phyloP scores from a whole-genome alignment of 2,888 invertebrate species.

The Cyclophora albipunctata region DNA sequence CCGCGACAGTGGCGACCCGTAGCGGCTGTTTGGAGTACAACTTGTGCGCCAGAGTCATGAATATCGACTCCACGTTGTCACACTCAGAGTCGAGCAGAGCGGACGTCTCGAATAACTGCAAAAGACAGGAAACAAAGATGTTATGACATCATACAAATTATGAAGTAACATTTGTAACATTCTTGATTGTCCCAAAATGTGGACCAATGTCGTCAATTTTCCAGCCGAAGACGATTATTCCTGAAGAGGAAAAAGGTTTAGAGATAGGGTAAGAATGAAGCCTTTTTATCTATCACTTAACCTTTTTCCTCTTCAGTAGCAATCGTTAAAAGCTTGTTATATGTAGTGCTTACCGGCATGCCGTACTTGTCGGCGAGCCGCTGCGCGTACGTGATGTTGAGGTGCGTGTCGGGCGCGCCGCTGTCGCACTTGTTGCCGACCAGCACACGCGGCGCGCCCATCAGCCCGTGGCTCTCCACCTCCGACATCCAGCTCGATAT shows the following conservation, averaged over 20 bases:
- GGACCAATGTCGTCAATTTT: no score
- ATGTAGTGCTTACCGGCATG: slow-evolving; percentile 77
- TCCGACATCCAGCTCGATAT: slow-evolving; percentile 86
- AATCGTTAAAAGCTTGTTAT: no score
- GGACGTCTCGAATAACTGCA: slow-evolving; percentile 85
- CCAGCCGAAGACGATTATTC: no score
- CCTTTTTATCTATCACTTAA: no score
- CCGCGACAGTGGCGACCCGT: slow-evolving; percentile 55
- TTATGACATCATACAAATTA: no score
- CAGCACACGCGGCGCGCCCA: slow-evolving; percentile 80
- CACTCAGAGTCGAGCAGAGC: slow-evolving; percentile 83
- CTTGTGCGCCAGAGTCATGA: slow-evolving; percentile 88
- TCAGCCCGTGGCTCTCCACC: slow-evolving; percentile 80
- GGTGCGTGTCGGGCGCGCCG: slow-evolving; percentile 70
- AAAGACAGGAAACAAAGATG: background rate
- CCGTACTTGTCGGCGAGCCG: slow-evolving; percentile 81
- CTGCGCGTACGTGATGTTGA: slow-evolving; percentile 83
- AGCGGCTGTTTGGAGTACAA: slow-evolving; percentile 69
- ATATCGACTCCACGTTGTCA: slow-evolving; percentile 87
- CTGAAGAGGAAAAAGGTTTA: no score
- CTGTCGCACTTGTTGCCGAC: slow-evolving; percentile 89
- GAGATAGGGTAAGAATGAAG: no score
- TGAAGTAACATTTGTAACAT: no score
- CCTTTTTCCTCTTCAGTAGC: no score
- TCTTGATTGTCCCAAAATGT: no score